phyloP scores from a whole-genome alignment of 2,113 vertebrate species.

The Caretta caretta region DNA sequence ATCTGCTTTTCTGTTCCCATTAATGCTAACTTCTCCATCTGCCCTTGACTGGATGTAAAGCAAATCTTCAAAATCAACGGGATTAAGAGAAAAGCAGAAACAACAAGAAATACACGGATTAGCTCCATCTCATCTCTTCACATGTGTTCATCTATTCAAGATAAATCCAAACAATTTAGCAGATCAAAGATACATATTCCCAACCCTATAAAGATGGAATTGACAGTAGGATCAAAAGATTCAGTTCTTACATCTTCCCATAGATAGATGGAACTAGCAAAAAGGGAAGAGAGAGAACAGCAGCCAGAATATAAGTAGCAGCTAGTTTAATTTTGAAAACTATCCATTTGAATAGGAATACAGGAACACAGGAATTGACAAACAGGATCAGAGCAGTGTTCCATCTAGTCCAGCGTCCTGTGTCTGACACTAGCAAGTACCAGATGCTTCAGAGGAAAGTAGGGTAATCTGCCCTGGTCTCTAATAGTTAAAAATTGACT shows the following conservation, averaged over 20 bases:
- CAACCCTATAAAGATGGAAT: background rate
- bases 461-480: background rate
- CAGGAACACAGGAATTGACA: background rate
- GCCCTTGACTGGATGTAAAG: background rate
- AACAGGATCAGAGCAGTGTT: background rate
- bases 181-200: background rate
- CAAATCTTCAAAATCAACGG: background rate
- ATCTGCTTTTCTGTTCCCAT: background rate
- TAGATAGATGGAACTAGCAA: background rate
- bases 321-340: background rate
- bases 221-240: background rate
- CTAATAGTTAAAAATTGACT: background rate
- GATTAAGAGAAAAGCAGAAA: background rate
- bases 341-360: background rate
- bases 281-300: background rate
- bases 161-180: background rate
- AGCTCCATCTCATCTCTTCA: background rate
- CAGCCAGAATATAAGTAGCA: background rate
- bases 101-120: background rate
- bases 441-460: background rate
- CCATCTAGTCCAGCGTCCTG: background rate
- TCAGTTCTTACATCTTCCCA: background rate
- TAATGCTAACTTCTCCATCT: background rate
- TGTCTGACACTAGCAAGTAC: background rate
- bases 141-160: background rate